Evolutionary conservation across 2,113 vertebrate species (phyloP).

Genomic region (Ageneiosus marmoratus): DNA sequence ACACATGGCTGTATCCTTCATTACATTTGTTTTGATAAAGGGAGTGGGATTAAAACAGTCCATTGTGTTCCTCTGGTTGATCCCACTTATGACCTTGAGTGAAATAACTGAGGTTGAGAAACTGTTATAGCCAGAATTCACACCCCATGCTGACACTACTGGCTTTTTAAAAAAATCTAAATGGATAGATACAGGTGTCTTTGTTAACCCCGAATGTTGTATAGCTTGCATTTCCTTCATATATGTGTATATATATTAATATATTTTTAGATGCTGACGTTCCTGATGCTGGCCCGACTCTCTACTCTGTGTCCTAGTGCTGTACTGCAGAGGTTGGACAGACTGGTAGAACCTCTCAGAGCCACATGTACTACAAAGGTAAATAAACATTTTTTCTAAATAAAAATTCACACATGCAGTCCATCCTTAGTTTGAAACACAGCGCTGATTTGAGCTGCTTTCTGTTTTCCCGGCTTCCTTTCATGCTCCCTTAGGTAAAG

Average conservation of each 20-base stretch:
- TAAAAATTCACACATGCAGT: neutral
- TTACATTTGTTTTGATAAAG: no score
- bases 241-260: neutral
- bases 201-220: neutral
- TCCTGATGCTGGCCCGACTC: constrained; percentile 95
- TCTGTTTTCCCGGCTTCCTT: neutral
- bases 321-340: constrained; percentile 93
- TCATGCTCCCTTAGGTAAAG: constrained; percentile 82
- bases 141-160: neutral
- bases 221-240: neutral
- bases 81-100: neutral
- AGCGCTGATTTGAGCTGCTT: neutral
- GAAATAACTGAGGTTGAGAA: neutral
- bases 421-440: neutral
- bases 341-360: constrained; percentile 90
- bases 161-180: neutral
- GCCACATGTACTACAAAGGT: constrained; percentile 89
- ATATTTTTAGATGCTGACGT: constrained; percentile 89
- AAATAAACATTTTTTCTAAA: neutral
- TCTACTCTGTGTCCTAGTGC: constrained; percentile 96
- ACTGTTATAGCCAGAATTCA: neutral
- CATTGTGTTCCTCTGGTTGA: neutral
- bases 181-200: neutral
- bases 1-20: no score
- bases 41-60: neutral